phyloP scores from a whole-genome alignment of 1,140 invertebrate species.

The Ceratosolen fusciceps region DNA sequence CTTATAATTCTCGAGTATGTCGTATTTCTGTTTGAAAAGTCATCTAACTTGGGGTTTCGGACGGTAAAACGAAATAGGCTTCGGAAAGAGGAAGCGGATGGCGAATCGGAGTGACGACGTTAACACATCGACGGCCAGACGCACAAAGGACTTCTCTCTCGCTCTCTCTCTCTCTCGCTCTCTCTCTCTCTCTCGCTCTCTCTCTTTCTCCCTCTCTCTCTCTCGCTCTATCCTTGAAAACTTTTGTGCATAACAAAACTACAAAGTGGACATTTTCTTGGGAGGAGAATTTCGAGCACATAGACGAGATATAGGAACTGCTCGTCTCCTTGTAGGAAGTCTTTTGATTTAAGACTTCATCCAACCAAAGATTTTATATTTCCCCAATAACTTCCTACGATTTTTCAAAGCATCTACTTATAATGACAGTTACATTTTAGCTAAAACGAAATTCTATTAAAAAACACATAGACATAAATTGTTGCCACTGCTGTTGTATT shows the following conservation, averaged over 20 bases:
- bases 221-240: not conserved
- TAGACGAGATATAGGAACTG: not conserved
- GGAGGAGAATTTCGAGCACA: not conserved
- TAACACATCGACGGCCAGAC: not conserved
- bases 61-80: not conserved
- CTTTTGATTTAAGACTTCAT: too few relatives aligned
- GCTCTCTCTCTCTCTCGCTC: not conserved
- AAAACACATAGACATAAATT: too few relatives aligned
- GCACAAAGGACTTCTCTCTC: not conserved
- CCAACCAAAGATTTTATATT: too few relatives aligned
- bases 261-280: not conserved
- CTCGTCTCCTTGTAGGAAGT: too few relatives aligned
- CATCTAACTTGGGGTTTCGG: not conserved
- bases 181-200: not conserved
- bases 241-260: not conserved
- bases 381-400: too few relatives aligned
- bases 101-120: conserved; percentile 4
- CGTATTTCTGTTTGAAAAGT: conserved; percentile 19
- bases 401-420: too few relatives aligned
- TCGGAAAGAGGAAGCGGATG: not conserved
- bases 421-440: too few relatives aligned
- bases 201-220: not conserved
- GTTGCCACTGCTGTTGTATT: too few relatives aligned
- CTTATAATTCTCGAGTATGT: conserved; percentile 3
- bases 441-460: too few relatives aligned